Base-by-base conservation (phyloP, 2,888 invertebrate species). In the Tryphoninae sp. region DNA sequence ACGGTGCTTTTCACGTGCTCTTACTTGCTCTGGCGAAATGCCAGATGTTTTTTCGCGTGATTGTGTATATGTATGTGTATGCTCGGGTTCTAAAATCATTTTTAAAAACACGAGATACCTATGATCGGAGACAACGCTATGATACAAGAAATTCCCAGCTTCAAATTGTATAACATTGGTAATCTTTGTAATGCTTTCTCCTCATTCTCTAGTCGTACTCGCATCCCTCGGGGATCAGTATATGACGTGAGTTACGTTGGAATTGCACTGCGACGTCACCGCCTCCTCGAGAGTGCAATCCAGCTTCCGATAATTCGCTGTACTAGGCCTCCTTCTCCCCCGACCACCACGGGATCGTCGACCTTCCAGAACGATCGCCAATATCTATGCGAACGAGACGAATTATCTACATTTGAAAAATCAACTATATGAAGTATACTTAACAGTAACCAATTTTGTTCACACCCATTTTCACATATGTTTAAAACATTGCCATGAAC, bases 231-330 rank as follows among this genome's bases (percentile, higher is more conserved):
- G 7, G 53, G 19, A 13, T 93, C 91, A 94, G 91, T 94, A 94
- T 89, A 94, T 94, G 75, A 94, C 93, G 89, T 94, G 93, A 51
- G 93, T 93, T 51, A 93, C 92, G 83, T 93, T 93, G 84, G 93
- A 93, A 84, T 92, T 93, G 85, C 93, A 93, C 51, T 93, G 92
- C 0, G 95, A 95, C 3, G 94, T 94, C 58, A 95, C 94, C 49
- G 95, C 95, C 90, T 95, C 95, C 90, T 95, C 95, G 80, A 95
- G 92, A 86, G 94, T 95, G 84, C 94, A 94, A 88, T 95, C 95
- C 76, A 95, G 92, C 88, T 95, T 95, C 75, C 94, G 93, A 88
- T 95, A 95, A 86, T 93, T 94, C 0, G 95, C 94, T 2, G 94
- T 94, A 87, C 94, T 94, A 58, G 94, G 94, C 82, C 95, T 92